Evolutionary conservation across 2,113 vertebrate genomes (phyloP).

Genomic region (Athene noctua): DNA sequence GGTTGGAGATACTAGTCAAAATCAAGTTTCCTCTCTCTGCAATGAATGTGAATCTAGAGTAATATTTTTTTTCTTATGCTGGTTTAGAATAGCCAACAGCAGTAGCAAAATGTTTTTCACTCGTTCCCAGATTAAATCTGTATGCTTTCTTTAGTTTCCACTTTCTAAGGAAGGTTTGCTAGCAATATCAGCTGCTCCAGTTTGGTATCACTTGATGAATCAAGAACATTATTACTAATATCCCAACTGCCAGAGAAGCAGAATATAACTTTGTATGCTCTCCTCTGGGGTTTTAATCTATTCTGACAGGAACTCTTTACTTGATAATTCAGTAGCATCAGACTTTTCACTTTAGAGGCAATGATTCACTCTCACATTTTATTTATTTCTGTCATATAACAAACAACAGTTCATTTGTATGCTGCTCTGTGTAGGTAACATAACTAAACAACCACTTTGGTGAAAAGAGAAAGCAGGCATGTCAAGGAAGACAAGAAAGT

Average conservation of each 20-base stretch:
- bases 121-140: neutral
- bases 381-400: neutral
- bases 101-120: neutral
- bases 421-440: neutral
- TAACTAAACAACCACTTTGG: neutral
- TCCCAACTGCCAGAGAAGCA: neutral
- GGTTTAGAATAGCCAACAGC: neutral
- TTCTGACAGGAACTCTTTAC: neutral
- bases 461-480: neutral
- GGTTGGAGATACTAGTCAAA: neutral
- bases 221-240: neutral
- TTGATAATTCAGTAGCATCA: neutral
- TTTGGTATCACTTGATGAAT: neutral
- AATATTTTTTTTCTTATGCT: neutral
- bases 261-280: neutral
- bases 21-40: neutral
- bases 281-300: neutral
- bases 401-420: conserved; percentile 4
- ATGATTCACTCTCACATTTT: conserved; percentile 1
- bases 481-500: neutral
- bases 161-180: neutral
- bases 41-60: neutral
- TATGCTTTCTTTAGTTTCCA: neutral
- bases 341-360: neutral
- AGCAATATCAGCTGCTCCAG: neutral